These are phyloP conservation scores for Anhinga anhinga DNA, from an alignment of 2,113 vertebrate genomes.

Conservation along the genomic window DNA sequence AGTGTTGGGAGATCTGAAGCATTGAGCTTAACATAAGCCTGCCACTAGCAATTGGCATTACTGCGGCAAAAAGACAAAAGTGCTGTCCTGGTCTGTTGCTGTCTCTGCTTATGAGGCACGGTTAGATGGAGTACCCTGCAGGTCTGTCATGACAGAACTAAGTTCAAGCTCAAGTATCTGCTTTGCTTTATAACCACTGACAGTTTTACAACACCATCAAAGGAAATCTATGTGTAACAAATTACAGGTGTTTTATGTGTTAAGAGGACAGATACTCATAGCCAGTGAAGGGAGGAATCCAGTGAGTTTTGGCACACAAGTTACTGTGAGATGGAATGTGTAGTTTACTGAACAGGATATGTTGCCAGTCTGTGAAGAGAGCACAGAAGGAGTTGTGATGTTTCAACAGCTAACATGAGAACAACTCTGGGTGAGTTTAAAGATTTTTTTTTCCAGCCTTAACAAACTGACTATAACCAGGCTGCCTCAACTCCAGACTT, in stretches of 20 bases:
- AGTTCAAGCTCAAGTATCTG: not conserved
- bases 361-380: too few relatives aligned
- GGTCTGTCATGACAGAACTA: too few relatives aligned
- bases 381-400: not conserved
- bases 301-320: not conserved
- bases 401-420: not conserved
- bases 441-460: not conserved
- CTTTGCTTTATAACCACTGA: not conserved
- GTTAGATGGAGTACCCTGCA: too few relatives aligned
- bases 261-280: too few relatives aligned
- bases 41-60: too few relatives aligned
- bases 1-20: accelerated
- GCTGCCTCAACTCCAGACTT: not conserved
- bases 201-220: not conserved
- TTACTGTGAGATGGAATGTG: not conserved
- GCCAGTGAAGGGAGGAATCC: not conserved
- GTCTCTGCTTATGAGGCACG: accelerated
- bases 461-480: too few relatives aligned
- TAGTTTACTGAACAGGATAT: not conserved
- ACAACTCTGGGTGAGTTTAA: not conserved
- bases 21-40: not conserved
- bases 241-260: not conserved
- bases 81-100: not conserved
- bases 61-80: not conserved
- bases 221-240: not conserved